A percentile compares a stretch with the other conserved stretches of the same genome.
These are phyloP conservation scores for Gopherus flavomarginatus DNA, from an alignment of 2,113 vertebrate genomes.

Conservation along the genomic window DNA sequence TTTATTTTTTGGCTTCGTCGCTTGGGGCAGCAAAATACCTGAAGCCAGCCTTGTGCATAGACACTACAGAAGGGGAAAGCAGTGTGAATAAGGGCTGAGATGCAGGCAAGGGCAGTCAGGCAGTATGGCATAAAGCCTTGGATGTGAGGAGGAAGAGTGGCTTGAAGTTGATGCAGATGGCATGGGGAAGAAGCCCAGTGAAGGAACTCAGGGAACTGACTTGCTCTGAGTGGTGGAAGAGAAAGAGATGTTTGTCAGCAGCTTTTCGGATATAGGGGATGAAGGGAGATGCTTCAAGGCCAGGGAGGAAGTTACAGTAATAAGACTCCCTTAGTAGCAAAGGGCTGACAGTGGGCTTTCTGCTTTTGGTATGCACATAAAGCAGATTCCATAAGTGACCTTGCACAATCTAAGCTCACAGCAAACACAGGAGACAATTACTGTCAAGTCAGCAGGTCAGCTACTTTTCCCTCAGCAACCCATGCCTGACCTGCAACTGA, in stretches of 20 bases:
- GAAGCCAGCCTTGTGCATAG: neutral
- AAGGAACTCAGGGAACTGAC: neutral
- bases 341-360: neutral
- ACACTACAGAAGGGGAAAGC: neutral
- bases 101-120: neutral
- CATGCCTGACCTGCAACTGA: slow-evolving; percentile 3
- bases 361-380: slow-evolving; percentile 19
- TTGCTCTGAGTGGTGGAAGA: neutral
- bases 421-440: slow-evolving; percentile 25
- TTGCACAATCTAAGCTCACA: neutral
- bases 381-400: neutral
- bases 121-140: neutral
- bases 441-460: neutral
- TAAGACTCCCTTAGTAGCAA: slow-evolving; percentile 1
- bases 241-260: neutral
- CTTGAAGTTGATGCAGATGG: neutral
- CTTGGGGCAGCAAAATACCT: too few species aligned
- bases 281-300: neutral
- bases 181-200: neutral
- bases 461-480: neutral
- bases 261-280: neutral
- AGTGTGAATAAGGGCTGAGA: neutral
- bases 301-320: fast-evolving
- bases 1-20: too few species aligned
- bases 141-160: neutral